Evolutionary conservation across 2,888 invertebrate genomes (phyloP), one percentile per base, ranked within the genome.

Genomic region (Apamea epomidion): DNA sequence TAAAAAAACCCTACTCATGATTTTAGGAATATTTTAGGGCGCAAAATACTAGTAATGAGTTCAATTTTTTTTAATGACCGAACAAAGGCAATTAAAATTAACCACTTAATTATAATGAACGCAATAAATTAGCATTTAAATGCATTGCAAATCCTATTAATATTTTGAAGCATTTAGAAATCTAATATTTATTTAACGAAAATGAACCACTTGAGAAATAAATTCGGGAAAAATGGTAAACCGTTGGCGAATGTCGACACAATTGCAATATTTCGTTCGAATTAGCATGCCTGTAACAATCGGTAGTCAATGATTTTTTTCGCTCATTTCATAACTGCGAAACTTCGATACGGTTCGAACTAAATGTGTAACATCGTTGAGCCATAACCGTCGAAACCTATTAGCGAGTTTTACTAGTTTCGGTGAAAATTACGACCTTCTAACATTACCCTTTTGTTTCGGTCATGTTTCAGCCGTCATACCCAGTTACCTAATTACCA

Each of bases 361-460:
- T 91, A 94, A 95, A 95, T 95, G 94, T 96, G 95, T 94, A 95
- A 96, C 95, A 93, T 93, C 93, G 92, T 94, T 95, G 94, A 92
- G 93, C 92, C 95, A 95, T 93, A 94, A 91, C 94, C 92, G 92
- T 90, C 90, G 89, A 92, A 91, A 91, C 91, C 91, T 93, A 94
- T 94, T 94, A 94, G 90, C 93, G 90, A 91, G 87, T 90, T 82
- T 82, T 89, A 73, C 67, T 76, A 79, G 58, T 87, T 88, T 12
- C 21, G 71, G 70, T 78, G 71, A 83, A 87, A 87, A 82, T 81
- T 76, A 74, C 21, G 68, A 74, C 58, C 72, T 78, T 51, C 14
- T 1, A 48, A 65, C n/a, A n/a, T 42, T 74, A 80, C 71, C 77
- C 75, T 74, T 81, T 78, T 60, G 25, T 62, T 70, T 60, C 1